Base-by-base conservation (phyloP, 2,797 vertebrate genomes). In the Acanthornis magna region DNA sequence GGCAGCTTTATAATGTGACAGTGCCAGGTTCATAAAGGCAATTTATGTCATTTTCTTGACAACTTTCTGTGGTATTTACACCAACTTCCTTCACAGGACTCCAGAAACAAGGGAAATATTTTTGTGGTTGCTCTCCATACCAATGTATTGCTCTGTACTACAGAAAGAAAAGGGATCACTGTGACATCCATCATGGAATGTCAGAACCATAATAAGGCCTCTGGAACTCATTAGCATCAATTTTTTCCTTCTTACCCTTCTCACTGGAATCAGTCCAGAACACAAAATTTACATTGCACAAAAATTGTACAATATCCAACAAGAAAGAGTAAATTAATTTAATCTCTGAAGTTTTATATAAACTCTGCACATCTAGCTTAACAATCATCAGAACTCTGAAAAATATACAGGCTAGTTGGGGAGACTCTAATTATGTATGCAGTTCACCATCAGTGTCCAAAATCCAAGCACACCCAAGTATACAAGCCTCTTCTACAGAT, bases 21-120 rank as follows among this genome's bases (percentile, higher is more conserved):
- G 45, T 29, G 34, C 3, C 23, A n/a, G 3, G 16, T 34, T 58
- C 47, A 87, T 12, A 70, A 73, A 87, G 32, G n/a, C 22, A 70
- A 4, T 75, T 68, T n/a, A 27, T 13, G 16, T 2, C 30, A 19
- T 12, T 57, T 77, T 74, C 42, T 90, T 21, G 34, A 13, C 10
- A 34, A n/a, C 25, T 32, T 82, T 51, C 48, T 61, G 14, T 4
- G 12, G 6, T 43, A 67, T 70, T 76, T 45, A 36, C 18, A 75
- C 5, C 4, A 6, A 13, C 13, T 66, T 75, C 36, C n/a, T 92
- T 78, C 55, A 78, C 0, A 0, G 0, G 8, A 38, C 18, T 87
- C 26, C 30, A 85, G 40, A 75, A 89, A 17, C 16, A 43, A 0
- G 2, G 10, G 43, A 76, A 79, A 67, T 2, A 38, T 42, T 78